Evolutionary conservation across 2,113 vertebrate genomes (phyloP).

Genomic region (Litocranius walleri): DNA sequence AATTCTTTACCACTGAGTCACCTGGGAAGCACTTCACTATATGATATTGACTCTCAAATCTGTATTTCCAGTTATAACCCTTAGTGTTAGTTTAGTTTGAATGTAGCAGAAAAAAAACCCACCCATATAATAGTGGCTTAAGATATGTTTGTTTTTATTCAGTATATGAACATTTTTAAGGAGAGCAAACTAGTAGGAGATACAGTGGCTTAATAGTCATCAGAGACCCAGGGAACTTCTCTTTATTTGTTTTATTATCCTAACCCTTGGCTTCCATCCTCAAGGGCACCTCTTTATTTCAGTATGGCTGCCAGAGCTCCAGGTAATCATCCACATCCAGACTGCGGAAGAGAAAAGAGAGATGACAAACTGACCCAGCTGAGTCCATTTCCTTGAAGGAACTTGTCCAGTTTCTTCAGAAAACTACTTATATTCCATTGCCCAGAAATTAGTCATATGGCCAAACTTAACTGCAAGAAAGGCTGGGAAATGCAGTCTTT

Average conservation of each 20-base stretch:
- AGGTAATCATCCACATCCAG: neutral
- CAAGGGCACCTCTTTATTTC: neutral
- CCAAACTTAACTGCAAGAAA: neutral
- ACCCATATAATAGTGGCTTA: neutral
- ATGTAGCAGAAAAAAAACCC: too few relatives aligned
- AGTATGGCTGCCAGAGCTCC: neutral
- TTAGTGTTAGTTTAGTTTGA: neutral
- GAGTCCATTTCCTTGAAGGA: neutral
- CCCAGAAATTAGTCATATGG: neutral
- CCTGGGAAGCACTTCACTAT: neutral
- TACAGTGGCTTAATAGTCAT: neutral
- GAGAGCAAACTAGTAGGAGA: neutral
- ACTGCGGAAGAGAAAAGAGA: neutral
- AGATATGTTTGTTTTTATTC: neutral
- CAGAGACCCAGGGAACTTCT: neutral
- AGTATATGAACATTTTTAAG: neutral
- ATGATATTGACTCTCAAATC: neutral
- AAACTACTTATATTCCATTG: neutral
- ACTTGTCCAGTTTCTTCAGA: neutral
- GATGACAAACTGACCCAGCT: neutral
- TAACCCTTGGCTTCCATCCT: neutral
- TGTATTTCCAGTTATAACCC: neutral
- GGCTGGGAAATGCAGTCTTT: neutral
- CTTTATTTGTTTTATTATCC: neutral
- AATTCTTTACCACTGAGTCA: neutral